phyloP scores from a whole-genome alignment of 2,888 invertebrate genomes.

The Sinhomidia bicolor region DNA sequence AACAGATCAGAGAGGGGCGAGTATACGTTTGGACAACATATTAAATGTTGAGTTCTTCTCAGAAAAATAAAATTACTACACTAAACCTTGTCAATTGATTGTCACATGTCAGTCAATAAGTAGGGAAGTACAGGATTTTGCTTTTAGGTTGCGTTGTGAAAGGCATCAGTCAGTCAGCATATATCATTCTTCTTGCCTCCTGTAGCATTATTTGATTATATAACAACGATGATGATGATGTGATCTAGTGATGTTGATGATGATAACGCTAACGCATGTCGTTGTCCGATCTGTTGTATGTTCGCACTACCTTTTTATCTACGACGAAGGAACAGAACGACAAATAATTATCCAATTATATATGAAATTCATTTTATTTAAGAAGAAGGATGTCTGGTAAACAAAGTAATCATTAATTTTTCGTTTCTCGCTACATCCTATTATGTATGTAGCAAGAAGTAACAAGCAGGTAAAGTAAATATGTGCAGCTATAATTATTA shows the following conservation, averaged over 20 bases:
- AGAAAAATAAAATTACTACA: neutral
- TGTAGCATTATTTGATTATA: no score
- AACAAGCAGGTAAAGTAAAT: neutral
- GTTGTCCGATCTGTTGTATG: neutral
- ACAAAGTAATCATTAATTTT: neutral
- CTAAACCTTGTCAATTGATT: conserved; percentile 15
- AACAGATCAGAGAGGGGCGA: no score
- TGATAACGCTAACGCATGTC: neutral
- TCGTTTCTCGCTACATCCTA: neutral
- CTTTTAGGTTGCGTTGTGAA: conserved; percentile 26
- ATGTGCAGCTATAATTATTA: no score
- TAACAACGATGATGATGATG: no score
- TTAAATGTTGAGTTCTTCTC: neutral
- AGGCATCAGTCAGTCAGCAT: no score
- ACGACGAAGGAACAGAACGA: neutral
- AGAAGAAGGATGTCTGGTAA: conserved; percentile 4
- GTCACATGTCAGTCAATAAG: conserved; percentile 33
- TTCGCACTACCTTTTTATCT: no score
- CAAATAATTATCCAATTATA: conserved; percentile 45
- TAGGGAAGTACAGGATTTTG: neutral
- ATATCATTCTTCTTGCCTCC: neutral
- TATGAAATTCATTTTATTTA: conserved; percentile 6
- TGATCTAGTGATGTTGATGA: no score
- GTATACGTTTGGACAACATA: neutral
- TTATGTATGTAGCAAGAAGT: neutral